Conservation (phyloP, 1,140 invertebrate species). For the Dendroctonus valens region DNA sequence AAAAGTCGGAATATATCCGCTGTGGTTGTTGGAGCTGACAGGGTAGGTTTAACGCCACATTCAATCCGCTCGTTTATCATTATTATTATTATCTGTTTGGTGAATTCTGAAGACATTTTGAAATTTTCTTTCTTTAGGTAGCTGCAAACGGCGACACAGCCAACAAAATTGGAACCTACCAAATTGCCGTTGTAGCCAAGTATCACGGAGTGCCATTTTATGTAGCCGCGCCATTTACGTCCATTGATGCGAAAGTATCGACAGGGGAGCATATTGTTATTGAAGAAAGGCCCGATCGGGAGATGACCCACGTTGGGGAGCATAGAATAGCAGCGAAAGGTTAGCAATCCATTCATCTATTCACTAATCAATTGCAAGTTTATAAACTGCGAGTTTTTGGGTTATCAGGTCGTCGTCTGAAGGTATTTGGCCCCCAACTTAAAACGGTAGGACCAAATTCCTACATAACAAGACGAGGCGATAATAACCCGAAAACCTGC, state of each 20-base stretch:
- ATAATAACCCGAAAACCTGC: conserved; percentile 12
- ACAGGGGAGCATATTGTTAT: conserved; percentile 87
- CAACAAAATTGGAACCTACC: conserved; percentile 99
- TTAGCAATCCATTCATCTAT: conserved; percentile 39
- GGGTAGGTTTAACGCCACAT: conserved; percentile 55
- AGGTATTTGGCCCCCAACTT: too few species aligned
- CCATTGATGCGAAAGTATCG: conserved; percentile 81
- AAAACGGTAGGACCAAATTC: not conserved
- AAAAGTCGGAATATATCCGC: conserved; percentile 72
- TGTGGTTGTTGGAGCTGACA: conserved; percentile 86
- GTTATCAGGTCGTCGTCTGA: too few species aligned
- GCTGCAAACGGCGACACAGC: conserved; percentile 97
- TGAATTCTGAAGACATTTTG: not conserved
- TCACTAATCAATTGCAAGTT: too few species aligned
- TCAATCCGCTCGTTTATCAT: not conserved
- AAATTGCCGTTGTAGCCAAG: conserved; percentile 90
- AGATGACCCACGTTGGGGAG: conserved; percentile 87
- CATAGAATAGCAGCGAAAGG: conserved; percentile 81
- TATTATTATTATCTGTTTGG: not conserved
- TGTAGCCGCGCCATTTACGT: conserved; percentile 89
- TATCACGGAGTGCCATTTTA: conserved; percentile 94
- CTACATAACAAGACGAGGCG: not conserved
- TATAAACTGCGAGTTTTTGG: too few species aligned
- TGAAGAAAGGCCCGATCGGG: conserved; percentile 85
- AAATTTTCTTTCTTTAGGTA: conserved; percentile 54